These are phyloP conservation scores for Acholoe squamosa DNA, from an alignment of 2,888 invertebrate genomes.

Conservation along the genomic window DNA sequence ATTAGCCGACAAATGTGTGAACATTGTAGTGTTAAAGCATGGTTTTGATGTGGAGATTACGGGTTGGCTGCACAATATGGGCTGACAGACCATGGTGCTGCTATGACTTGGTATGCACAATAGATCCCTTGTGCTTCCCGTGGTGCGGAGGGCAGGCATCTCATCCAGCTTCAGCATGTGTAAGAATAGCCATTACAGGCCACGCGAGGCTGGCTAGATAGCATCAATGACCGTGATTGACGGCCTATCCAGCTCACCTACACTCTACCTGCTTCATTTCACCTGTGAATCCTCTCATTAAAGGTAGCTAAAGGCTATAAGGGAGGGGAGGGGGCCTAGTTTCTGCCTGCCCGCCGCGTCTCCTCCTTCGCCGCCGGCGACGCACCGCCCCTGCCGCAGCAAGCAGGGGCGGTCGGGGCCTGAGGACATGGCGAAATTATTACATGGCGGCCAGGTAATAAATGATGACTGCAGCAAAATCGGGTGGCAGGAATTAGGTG, in stretches of 20 bases:
- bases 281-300: slow-evolving; percentile 47
- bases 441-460: neutral
- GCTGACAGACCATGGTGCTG: too few relatives aligned
- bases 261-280: slow-evolving; percentile 32
- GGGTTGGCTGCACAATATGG: too few relatives aligned
- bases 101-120: neutral
- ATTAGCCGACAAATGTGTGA: too few relatives aligned
- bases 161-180: too few relatives aligned
- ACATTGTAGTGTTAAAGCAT: too few relatives aligned
- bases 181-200: neutral
- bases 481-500: neutral
- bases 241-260: neutral
- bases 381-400: neutral
- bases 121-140: neutral
- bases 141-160: too few relatives aligned
- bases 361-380: slow-evolving; percentile 13
- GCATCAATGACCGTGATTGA: neutral
- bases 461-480: neutral
- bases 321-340: neutral
- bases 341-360: neutral
- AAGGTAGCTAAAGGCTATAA: slow-evolving; percentile 35
- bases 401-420: neutral
- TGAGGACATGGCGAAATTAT: neutral
- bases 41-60: too few relatives aligned
- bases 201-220: slow-evolving; percentile 25